These are phyloP conservation scores for Actinemys pallida DNA, from an alignment of 2,113 vertebrate species.

Conservation along the genomic window DNA sequence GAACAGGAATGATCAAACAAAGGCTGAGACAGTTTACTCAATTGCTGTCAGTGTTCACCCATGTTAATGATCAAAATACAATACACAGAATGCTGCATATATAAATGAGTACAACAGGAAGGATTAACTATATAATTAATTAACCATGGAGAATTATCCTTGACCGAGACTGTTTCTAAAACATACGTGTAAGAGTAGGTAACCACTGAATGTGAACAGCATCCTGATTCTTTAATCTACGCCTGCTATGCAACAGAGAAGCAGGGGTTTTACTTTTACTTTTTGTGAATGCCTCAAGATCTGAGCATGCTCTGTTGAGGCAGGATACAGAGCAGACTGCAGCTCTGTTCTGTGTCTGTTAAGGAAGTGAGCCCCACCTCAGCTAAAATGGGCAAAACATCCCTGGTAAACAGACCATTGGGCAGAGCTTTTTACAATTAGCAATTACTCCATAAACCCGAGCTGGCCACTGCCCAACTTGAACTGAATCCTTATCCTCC, in stretches of 20 bases:
- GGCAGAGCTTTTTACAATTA: constrained; percentile 73
- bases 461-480: constrained; percentile 49
- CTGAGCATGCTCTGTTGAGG: constrained; percentile 71
- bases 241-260: background rate
- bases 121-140: background rate
- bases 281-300: constrained; percentile 58
- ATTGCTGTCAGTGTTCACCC: background rate
- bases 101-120: background rate
- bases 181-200: background rate
- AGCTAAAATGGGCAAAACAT: constrained; percentile 76
- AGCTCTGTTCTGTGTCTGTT: constrained; percentile 72
- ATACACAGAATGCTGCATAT: constrained; percentile 19
- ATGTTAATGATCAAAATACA: background rate
- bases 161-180: background rate
- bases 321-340: constrained; percentile 79
- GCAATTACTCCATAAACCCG: constrained; percentile 48
- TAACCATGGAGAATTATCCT: background rate
- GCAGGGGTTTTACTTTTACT: constrained; percentile 33
- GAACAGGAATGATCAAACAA: background rate
- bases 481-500: constrained; percentile 64
- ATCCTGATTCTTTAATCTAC: constrained; percentile 43
- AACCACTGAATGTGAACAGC: background rate
- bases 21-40: background rate
- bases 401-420: constrained; percentile 75
- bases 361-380: constrained; percentile 80